Base-by-base conservation (phyloP, 1,140 invertebrate genomes). In the Drosophila rufa region DNA sequence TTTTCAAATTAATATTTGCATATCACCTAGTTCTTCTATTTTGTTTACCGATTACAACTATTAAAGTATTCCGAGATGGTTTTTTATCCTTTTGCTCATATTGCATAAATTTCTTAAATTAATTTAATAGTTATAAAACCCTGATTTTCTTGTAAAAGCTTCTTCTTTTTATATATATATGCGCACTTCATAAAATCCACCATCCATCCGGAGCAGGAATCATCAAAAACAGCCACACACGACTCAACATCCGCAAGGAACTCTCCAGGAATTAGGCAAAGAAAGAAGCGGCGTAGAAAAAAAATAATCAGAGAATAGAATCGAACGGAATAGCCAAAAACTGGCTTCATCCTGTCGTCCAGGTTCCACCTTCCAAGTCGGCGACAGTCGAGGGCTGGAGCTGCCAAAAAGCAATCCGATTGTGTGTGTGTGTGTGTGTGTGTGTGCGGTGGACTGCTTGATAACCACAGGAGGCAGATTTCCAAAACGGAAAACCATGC, bases 351-450 rank as follows among this genome's bases (percentile, higher is more conserved):
- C 51, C 66, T 50, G 65, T 45, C 64, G 36, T 25, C 22, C 33
- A 56, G 53, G 53, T 45, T 15, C 58, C 64, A 67, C 33, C 56
- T 55, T 47, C 61, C 25, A 48, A n/a, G 15, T 25, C 17, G 65
- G 53, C 55, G 57, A 59, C 64, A 67, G 73, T 56, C 58, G 45
- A 61, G 40, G 75, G 57, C 17, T 40, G 53, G 42, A 51, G 75
- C 74, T 77, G 73, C 65, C 57, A 78, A 70, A 69, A 68, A 56
- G 50, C 75, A 77, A 77, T 76, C 36, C 47, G 40, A 55, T 30
- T 66, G 61, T 67, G 40, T 55, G 33, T 19, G 19, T 30, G 59
- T 3, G 22, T 3, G 22, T 22, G 22, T 27, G 60, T 48, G 66
- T 48, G 61, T 75, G 25, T 59, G 47, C 36, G 47, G 40, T 45